Conservation (phyloP, 2,888 invertebrate species). For the Micoletzkya japonica region DNA sequence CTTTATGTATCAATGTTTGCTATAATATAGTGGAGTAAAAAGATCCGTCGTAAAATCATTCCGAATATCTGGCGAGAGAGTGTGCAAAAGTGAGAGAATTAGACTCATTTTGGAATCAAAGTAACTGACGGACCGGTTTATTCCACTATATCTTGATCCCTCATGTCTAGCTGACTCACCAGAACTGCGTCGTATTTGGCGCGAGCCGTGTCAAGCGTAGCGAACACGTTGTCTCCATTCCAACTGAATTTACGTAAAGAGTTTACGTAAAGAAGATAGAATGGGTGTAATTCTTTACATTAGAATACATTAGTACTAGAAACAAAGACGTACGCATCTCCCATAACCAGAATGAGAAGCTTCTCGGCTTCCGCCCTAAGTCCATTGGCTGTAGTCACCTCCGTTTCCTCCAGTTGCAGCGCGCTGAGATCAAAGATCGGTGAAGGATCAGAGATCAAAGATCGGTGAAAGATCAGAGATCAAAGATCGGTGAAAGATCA, state of each 20-base stretch:
- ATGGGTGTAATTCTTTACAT: not conserved
- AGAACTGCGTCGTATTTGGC: not conserved
- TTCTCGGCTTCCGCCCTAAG: slow-evolving; percentile 27
- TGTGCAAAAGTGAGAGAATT: too few species aligned
- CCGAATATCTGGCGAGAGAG: too few species aligned
- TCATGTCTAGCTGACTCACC: not conserved
- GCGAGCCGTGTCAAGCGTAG: not conserved
- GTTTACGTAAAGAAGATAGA: not conserved
- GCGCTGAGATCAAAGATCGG: slow-evolving; percentile 2
- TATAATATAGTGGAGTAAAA: not conserved
- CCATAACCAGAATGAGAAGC: slow-evolving; percentile 27
- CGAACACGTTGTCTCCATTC: not conserved
- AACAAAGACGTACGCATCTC: slow-evolving; percentile 20
- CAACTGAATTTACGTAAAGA: not conserved
- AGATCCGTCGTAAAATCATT: too few species aligned
- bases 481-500: not conserved
- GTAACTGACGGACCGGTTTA: too few species aligned
- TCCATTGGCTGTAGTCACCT: slow-evolving; percentile 25
- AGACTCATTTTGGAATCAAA: too few species aligned
- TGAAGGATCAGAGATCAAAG: not conserved
- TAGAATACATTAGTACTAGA: not conserved
- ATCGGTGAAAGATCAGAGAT: not conserved
- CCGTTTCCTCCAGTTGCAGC: slow-evolving; percentile 22
- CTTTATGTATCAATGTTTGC: too few species aligned
- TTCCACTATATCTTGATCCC: not conserved